Evolutionary conservation across 2,797 vertebrate genomes (phyloP).

Genomic region (Falco novaeseelandiae): DNA sequence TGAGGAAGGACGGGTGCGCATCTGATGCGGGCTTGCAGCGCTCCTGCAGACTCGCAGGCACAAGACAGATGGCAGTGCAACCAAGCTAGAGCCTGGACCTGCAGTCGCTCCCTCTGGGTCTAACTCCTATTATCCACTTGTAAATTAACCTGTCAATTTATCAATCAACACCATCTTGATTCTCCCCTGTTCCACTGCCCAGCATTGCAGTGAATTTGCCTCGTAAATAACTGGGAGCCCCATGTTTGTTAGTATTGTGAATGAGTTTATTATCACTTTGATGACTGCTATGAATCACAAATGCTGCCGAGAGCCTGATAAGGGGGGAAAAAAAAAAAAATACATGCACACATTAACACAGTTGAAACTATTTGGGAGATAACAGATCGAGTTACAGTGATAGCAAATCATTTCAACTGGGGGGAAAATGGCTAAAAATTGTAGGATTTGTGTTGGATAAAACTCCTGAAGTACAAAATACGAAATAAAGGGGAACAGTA

Average conservation of each 20-base stretch:
- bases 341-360: conserved; percentile 79
- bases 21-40: background rate
- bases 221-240: conserved; percentile 94
- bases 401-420: conserved; percentile 77
- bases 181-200: conserved; percentile 86
- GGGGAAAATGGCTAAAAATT: conserved; percentile 63
- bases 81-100: conserved; percentile 86
- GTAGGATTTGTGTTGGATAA: conserved; percentile 26
- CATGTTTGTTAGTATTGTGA: conserved; percentile 95
- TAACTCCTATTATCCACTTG: conserved; percentile 96
- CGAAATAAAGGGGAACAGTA: background rate
- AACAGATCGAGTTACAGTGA: conserved; percentile 79
- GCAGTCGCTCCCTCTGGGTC: conserved; percentile 85
- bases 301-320: conserved; percentile 93
- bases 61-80: conserved; percentile 99
- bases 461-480: conserved; percentile 12
- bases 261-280: conserved; percentile 99
- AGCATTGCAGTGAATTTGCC: conserved; percentile 86
- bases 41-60: conserved; percentile 84
- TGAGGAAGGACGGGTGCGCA: background rate
- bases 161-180: conserved; percentile 99
- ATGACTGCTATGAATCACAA: conserved; percentile 99
- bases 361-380: conserved; percentile 84
- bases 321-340: conserved; percentile 43
- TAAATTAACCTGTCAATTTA: conserved; percentile 99